Base-by-base conservation (phyloP, 2,797 vertebrate genomes). In the Aratinga solstitialis region DNA sequence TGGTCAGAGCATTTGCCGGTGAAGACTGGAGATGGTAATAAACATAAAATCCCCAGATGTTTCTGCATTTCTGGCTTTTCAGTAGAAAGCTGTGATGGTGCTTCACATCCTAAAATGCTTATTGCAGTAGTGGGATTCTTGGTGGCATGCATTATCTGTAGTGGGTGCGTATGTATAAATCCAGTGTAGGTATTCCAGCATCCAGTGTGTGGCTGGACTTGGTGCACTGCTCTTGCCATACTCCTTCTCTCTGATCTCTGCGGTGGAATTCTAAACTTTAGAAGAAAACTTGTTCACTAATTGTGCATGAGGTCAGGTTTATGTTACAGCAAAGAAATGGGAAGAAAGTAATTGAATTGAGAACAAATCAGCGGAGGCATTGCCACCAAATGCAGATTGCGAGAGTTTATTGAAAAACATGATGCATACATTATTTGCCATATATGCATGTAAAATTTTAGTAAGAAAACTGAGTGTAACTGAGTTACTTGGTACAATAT, bases 391-490 rank as follows among this genome's bases (percentile, higher is more conserved):
- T 54, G 67, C 14, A 61, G 26, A 13, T 36, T 22, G 47, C 56
- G 26, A 84, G 43, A 67, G 26, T 36, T 43, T 58, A 8, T 58
- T 78, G 26, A 10, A 82, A 74, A 87, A 22, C 1, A 0, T 58
- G 2, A 1, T 32, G 45, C 5, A 1, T 51, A 3, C 53, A 2
- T 42, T 77, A 7, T 62, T 84, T 87, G 29, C 14, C 4, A 4
- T 51, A 6, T 13, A 3, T 42, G 6, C 3, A 11, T 66, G 13
- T 47, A 58, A 73, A 51, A 54, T 11, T n/a, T 21, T n/a, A 56
- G 14, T 63, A 69, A 22, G 24, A 43, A 71, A 91, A 67, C 13
- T 23, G 34, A 58, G 40, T 63, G 54, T 22, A 50, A 62, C 42
- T 72, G 22, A 29, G 14, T 50, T 42, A 47, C 16, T 51, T 32